phyloP scores from a whole-genome alignment of 2,888 invertebrate genomes.

The Chromoteleia sp. region DNA sequence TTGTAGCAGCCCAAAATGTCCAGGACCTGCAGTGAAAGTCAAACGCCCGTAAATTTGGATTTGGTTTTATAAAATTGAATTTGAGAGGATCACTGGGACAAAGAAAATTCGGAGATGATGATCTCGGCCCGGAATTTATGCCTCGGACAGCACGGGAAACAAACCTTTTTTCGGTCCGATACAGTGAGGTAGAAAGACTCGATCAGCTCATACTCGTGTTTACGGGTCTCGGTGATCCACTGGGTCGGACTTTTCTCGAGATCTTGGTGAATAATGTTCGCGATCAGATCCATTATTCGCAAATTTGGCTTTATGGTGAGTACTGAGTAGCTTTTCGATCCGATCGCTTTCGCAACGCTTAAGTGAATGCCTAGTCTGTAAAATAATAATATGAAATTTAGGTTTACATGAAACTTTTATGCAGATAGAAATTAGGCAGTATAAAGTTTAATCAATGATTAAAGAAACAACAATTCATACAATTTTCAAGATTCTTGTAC shows the following conservation, averaged over 20 bases:
- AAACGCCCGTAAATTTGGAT: constrained; percentile 41
- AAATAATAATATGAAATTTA: too few species aligned
- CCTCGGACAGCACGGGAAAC: constrained; percentile 7
- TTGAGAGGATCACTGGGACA: neutral
- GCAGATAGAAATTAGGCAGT: too few species aligned
- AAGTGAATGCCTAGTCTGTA: constrained; percentile 78
- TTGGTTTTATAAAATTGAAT: constrained; percentile 39
- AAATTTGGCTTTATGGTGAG: constrained; percentile 76
- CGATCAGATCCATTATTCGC: constrained; percentile 77
- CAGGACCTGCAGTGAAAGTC: constrained; percentile 72
- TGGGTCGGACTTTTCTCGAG: constrained; percentile 72
- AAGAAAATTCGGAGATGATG: constrained; percentile 24
- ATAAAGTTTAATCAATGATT: too few species aligned
- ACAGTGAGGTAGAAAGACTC: constrained; percentile 80
- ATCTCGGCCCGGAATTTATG: constrained; percentile 8
- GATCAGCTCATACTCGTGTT: constrained; percentile 75
- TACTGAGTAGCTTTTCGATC: constrained; percentile 75
- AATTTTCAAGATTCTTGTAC: too few species aligned
- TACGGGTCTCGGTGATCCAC: constrained; percentile 78
- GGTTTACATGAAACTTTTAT: too few species aligned
- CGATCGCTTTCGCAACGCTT: constrained; percentile 76
- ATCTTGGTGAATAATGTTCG: constrained; percentile 74
- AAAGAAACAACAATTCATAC: too few species aligned
- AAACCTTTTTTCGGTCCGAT: constrained; percentile 78
- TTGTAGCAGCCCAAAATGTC: constrained; percentile 79